Evolutionary conservation across 2,888 invertebrate species (phyloP).

Genomic region (Hipparchia sbordonii): DNA sequence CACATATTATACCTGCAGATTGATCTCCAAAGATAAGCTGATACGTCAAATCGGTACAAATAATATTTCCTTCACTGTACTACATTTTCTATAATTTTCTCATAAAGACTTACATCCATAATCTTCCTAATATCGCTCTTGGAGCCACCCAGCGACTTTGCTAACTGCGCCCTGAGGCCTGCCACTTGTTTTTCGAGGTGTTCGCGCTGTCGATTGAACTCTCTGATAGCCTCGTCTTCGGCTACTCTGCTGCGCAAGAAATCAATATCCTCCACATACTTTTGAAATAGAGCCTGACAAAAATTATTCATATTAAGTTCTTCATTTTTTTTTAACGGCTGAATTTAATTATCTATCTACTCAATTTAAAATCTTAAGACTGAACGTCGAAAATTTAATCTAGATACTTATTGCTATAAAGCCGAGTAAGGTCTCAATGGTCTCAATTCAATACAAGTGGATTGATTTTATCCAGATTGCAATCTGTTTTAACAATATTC

Average conservation of each 20-base stretch:
- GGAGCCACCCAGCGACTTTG: constrained; percentile 67
- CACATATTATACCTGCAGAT: too few species aligned
- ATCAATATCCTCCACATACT: constrained; percentile 87
- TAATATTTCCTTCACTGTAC: too few species aligned
- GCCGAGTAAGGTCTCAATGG: too few species aligned
- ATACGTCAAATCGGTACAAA: too few species aligned
- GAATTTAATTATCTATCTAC: too few species aligned
- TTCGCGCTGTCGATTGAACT: constrained; percentile 91
- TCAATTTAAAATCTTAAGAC: too few species aligned
- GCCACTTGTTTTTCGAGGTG: constrained; percentile 87
- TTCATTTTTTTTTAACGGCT: not conserved
- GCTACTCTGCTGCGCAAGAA: constrained; percentile 86
- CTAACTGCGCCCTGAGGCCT: constrained; percentile 61
- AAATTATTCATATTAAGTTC: not conserved
- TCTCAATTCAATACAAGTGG: too few species aligned
- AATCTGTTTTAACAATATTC: too few species aligned
- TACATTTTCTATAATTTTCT: not conserved
- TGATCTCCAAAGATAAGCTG: too few species aligned
- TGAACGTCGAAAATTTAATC: too few species aligned
- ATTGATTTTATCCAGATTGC: too few species aligned
- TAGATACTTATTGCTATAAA: too few species aligned
- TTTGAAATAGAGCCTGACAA: constrained; percentile 84
- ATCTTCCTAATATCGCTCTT: constrained; percentile 84
- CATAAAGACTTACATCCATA: constrained; percentile 79
- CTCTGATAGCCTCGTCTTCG: constrained; percentile 88